Percentiles rank a stretch among this genome's conserved stretches.
These are phyloP conservation scores for Acrossocheilus wenchowensis DNA, from an alignment of 2,797 vertebrate genomes.

Conservation along the genomic window DNA sequence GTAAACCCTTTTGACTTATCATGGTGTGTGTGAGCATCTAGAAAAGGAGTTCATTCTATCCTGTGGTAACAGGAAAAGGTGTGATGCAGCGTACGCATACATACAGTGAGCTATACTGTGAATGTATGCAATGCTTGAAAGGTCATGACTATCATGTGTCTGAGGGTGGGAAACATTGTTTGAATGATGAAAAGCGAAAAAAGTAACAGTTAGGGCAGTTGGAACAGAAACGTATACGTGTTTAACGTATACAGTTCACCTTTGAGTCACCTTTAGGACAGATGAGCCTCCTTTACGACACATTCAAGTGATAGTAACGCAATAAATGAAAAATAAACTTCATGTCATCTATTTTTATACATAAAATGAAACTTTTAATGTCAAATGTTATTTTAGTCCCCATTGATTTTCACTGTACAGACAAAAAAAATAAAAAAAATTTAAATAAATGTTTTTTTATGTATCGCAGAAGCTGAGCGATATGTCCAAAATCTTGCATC, in stretches of 20 bases:
- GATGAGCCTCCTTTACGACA: neutral
- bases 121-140: slow-evolving; percentile 11
- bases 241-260: neutral
- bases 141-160: slow-evolving; percentile 14
- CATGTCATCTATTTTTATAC: neutral
- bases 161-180: neutral
- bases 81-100: too few species aligned
- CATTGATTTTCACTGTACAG: neutral
- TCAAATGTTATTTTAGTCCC: neutral
- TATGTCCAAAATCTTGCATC: too few species aligned
- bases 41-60: neutral
- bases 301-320: neutral
- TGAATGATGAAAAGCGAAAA: slow-evolving; percentile 12
- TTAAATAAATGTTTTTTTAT: neutral
- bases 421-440: too few species aligned
- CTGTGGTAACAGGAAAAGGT: neutral
- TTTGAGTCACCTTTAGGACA: slow-evolving; percentile 16
- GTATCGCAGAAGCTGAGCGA: too few species aligned
- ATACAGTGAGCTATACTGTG: neutral
- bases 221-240: neutral
- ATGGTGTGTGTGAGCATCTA: neutral
- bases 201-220: slow-evolving; percentile 18
- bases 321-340: neutral
- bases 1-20: neutral
- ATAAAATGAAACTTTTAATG: neutral